Base-by-base conservation (phyloP, 2,888 invertebrate species). In the Ichneumon xanthorius region DNA sequence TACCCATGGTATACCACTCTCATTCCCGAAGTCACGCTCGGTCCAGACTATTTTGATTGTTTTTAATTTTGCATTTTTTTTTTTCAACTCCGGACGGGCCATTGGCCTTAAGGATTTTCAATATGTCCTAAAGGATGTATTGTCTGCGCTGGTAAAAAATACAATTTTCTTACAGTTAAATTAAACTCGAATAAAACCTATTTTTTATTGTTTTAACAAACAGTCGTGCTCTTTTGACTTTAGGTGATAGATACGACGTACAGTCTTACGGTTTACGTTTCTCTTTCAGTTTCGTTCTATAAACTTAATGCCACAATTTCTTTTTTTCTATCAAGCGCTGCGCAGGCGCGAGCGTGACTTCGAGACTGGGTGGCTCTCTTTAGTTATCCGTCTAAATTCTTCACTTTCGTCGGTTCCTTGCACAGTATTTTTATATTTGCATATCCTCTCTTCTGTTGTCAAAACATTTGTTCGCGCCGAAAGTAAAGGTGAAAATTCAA, bases 1-100 rank as follows among this genome's bases (percentile, higher is more conserved):
- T 93, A 93, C 93, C 92, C 93, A 92, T 92, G 90, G 91, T 92
- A 91, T 90, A 91, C 87, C 90, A 89, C 87, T 88, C 89, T 90
- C 89, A 87, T 88, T 90, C 85, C 86, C 89, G 90, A 92, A 91
- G 90, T 92, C 91, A 90, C 89, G 90, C 89, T 88, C 87, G 87
- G 86, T 89, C 89, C 71, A 83, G 58, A 72, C 48, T 61, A 50
- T 50, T 45, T 68, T 9, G 2, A 40, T 40, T 40, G 40, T 40
- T 11, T 72, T 73, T 22, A 80, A 55, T 55, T 71, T 77, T 45
- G 26, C 19, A 33, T 58, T 67, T 77, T 30, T 71, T 61, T 68
- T 79, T 73, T 7, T 78, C 45, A 48, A 48, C 45, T 16, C 16
- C 16, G 4, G 45, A 48, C 16, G 45, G 45, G 30, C 63, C 63